Evolutionary conservation across 2,888 invertebrate genomes (phyloP).

Genomic region (Xestia rhomboidea): DNA sequence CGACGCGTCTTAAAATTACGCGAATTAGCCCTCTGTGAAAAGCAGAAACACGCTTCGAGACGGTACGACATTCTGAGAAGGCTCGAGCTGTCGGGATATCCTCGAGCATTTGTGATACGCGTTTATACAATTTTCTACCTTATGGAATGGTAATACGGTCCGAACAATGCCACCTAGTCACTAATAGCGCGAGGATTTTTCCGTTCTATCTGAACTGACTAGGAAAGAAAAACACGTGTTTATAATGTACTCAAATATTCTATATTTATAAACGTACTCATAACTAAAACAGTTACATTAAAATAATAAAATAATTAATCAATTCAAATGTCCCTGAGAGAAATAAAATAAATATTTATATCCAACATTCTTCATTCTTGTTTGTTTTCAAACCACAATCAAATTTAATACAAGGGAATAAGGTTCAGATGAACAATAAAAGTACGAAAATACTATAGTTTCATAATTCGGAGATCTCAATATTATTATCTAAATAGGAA

Average conservation of each 20-base stretch:
- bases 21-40: too few relatives aligned
- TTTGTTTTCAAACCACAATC: constrained; percentile 37
- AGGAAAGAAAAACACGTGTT: background rate
- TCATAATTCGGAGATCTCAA: constrained; percentile 53
- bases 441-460: constrained; percentile 50
- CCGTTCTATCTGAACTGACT: too few relatives aligned
- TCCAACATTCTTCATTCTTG: constrained; percentile 11
- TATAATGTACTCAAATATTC: constrained; percentile 52
- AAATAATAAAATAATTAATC: constrained; percentile 43
- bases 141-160: too few relatives aligned
- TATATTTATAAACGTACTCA: constrained; percentile 60
- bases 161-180: too few relatives aligned
- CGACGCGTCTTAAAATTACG: too few relatives aligned
- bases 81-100: too few relatives aligned
- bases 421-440: constrained; percentile 27
- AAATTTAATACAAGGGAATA: constrained; percentile 35
- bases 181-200: too few relatives aligned
- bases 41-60: too few relatives aligned
- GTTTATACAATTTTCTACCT: too few relatives aligned
- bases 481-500: constrained; percentile 51
- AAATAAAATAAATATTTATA: constrained; percentile 56
- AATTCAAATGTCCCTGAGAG: constrained; percentile 41
- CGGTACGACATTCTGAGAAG: too few relatives aligned
- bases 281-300: constrained; percentile 60
- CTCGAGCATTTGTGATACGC: too few relatives aligned